Evolutionary conservation across 2,113 vertebrate species (phyloP), one percentile per base, ranked within the genome.

Genomic region (Epinephelus moara): DNA sequence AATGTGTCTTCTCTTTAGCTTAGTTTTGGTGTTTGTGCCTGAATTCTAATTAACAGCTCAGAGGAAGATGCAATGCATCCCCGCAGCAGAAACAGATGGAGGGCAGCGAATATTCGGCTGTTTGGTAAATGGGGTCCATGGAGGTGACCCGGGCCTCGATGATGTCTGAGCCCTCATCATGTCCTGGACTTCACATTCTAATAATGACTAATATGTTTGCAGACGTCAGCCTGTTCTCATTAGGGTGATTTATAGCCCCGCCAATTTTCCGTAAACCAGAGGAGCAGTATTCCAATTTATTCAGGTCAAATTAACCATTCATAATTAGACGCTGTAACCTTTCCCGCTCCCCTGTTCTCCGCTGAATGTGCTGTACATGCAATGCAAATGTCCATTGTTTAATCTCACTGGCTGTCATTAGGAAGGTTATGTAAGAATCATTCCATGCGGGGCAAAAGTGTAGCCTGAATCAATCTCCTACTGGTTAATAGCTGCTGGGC

Each of bases 241-340:
- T 96, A 86, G 40, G 85, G 61, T 96, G 96, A 96, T 96, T 94
- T 95, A 96, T 93, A 85, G 88, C 91, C 91, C 90, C 93, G 77
- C 17, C 53, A 27, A n/a, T 73, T 95, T 94, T 91, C 89, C 59
- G 93, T 90, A 88, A 96, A 93, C 87, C 90, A 73, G 77, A 91
- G 91, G 89, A 89, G 84, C 89, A 78, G 3, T 75, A 83, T 87
- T 85, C 76, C 88, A 93, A 93, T 95, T 89, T 89, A 92, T 95
- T 86, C 87, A n/a, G 87, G 89, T 93, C 73, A 89, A 91, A 93
- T 93, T 90, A 92, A 91, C 83, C 70, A 8, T 78, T 82, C 63
- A 55, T 88, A 93, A 90, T 93, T 92, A 90, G 85, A 84, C 60
- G n/a, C 14, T 0, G 33, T 88, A 83, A 91, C 89, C 90, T 92